Conservation (phyloP, 2,113 vertebrate species). For the Hemibates koningsi region DNA sequence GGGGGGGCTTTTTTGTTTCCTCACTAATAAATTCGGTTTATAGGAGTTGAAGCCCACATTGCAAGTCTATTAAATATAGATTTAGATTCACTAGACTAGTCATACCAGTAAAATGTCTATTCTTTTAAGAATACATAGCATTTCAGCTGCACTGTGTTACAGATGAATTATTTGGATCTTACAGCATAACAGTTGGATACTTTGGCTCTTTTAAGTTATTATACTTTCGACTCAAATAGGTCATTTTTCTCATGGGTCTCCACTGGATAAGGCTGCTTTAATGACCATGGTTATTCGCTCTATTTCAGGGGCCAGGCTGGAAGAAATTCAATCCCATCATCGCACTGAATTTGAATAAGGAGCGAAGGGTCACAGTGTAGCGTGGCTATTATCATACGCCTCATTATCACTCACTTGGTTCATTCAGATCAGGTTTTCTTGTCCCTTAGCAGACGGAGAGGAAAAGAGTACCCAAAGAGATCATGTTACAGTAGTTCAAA, state of each 20-base stretch:
- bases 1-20: neutral
- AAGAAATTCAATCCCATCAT: slow-evolving; percentile 31
- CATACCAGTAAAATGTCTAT: neutral
- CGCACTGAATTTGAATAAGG: slow-evolving; percentile 38
- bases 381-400: slow-evolving; percentile 33
- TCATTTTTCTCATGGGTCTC: slow-evolving; percentile 8
- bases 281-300: slow-evolving; percentile 9
- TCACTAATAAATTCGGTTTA: slow-evolving; percentile 24
- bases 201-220: slow-evolving; percentile 18
- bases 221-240: slow-evolving; percentile 16
- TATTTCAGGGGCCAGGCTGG: neutral
- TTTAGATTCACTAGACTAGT: neutral
- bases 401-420: slow-evolving; percentile 17
- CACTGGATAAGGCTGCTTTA: neutral
- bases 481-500: neutral
- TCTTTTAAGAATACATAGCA: neutral
- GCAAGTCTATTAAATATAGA: slow-evolving; percentile 16
- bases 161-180: slow-evolving; percentile 4
- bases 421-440: neutral
- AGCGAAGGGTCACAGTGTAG: slow-evolving; percentile 27
- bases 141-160: neutral
- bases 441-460: neutral
- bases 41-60: neutral
- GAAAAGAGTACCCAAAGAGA: neutral
- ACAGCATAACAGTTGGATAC: neutral